These are phyloP conservation scores for Subanguina moxae DNA, from an alignment of 1,140 invertebrate species.

Conservation along the genomic window DNA sequence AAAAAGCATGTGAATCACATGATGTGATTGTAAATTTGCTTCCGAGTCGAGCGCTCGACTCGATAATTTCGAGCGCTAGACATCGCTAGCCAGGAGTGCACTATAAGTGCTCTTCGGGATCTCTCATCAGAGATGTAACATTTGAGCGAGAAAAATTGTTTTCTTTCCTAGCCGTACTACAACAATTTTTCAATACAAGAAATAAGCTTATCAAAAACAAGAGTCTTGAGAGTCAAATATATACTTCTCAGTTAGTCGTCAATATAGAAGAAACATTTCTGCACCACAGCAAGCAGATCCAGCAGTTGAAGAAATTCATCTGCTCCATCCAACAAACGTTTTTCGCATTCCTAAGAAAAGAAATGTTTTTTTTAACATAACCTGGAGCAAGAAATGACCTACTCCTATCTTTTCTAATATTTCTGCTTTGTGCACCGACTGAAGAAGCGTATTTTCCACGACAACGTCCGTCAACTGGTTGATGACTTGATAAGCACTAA, in stretches of 20 bases:
- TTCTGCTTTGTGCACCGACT: slow-evolving; percentile 60
- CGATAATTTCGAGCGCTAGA: too few relatives aligned
- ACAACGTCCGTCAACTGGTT: slow-evolving; percentile 76
- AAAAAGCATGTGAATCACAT: too few relatives aligned
- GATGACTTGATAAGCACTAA: slow-evolving; percentile 73
- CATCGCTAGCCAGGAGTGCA: too few relatives aligned
- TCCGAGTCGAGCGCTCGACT: too few relatives aligned
- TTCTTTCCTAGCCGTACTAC: too few relatives aligned
- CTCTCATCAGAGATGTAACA: too few relatives aligned
- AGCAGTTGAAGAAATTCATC: slow-evolving; percentile 89
- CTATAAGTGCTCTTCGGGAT: too few relatives aligned
- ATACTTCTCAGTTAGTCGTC: not conserved
- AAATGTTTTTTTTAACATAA: slow-evolving; percentile 20
- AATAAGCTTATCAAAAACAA: too few relatives aligned
- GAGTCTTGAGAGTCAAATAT: too few relatives aligned
- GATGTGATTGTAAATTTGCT: too few relatives aligned
- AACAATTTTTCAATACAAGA: too few relatives aligned
- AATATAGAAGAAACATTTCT: slow-evolving; percentile 35
- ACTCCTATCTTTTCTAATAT: slow-evolving; percentile 60
- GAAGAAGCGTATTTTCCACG: slow-evolving; percentile 68
- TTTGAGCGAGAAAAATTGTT: too few relatives aligned
- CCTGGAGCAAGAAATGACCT: not conserved
- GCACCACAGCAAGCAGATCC: slow-evolving; percentile 65
- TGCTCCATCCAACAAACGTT: slow-evolving; percentile 80
- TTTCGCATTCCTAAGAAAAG: slow-evolving; percentile 69